Conservation (phyloP, 2,888 invertebrate species). For the Geotrupes spiniger region DNA sequence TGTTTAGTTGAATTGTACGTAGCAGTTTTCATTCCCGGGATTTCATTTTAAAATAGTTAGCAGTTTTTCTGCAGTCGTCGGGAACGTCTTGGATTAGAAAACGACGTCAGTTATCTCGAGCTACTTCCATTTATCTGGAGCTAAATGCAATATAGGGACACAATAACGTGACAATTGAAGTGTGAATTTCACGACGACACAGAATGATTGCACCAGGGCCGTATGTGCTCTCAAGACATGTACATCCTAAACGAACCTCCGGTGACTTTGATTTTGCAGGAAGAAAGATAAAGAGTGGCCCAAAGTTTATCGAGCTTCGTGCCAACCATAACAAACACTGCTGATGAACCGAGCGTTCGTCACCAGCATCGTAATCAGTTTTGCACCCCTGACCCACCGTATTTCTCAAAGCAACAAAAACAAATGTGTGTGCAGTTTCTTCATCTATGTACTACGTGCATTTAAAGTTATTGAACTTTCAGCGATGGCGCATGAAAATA, state of each 20-base stretch:
- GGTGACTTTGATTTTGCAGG: conserved; percentile 24
- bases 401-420: too few species aligned
- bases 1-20: too few species aligned
- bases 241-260: conserved; percentile 29
- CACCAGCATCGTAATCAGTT: conserved; percentile 27
- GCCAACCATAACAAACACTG: conserved; percentile 27
- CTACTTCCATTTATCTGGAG: conserved; percentile 2
- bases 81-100: not conserved
- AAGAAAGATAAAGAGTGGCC: conserved; percentile 30
- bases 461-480: too few species aligned
- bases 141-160: not conserved
- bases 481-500: too few species aligned
- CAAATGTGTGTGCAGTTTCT: too few species aligned
- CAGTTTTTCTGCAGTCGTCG: too few species aligned
- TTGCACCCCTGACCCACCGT: conserved; percentile 1
- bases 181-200: conserved; percentile 6
- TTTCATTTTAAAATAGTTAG: too few species aligned
- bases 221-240: conserved; percentile 26
- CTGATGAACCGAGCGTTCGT: conserved; percentile 28
- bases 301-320: conserved; percentile 31
- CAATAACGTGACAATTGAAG: conserved; percentile 2
- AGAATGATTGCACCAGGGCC: conserved; percentile 17
- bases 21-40: too few species aligned
- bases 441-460: too few species aligned
- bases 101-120: not conserved